Base-by-base conservation (phyloP, 1,140 invertebrate species). In the Panagrolaimus sp. region DNA sequence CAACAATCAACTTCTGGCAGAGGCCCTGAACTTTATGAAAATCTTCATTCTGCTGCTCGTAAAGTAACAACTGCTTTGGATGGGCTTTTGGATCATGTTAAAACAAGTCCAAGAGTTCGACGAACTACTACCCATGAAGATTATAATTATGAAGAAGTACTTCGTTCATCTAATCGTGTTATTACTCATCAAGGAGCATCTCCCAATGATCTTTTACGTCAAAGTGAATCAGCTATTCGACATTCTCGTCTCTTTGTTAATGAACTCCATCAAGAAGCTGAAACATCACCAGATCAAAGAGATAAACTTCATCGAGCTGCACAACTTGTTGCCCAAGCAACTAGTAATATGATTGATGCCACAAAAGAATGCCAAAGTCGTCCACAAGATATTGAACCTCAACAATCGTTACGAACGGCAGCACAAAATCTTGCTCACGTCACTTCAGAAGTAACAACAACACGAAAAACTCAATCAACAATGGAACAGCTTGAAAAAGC, bases 291-390 rank as follows among this genome's bases (percentile, higher is more conserved):
- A 0, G 91, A 94, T 84, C 92, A 96, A 63, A 87, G 91, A 16
- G 93, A 98, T 79, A 88, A 91, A 66, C 88, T 92, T 71, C 83
- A 98, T 7, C 84, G 97, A 48, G 92, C 92, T 0, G 93, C 93
- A 0, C 92, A 85, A 79, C 47, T 82, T 93, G 85, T 98, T 13
- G 94, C 95, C 1, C 93, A 98, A 85, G 95, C 95, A 8, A 98
- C 96, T 0, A 90, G 92, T 0, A 88, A 90, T 72, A 86, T 88
- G 84, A 91, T 97, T 1, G 94, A 98, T 84, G 94, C 95, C 1
- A 95, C 96, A 0, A 89, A 96, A 82, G 88, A 91, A 7, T 94
- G 92, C 85, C 91, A 92, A 13, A 89, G 88, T 38, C 89, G 89
- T 82, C 93, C 92, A 0, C 88, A 89, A 81, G 92, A 96, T 74